phyloP scores from a whole-genome alignment of 2,113 vertebrate genomes.

The Dicrurus megarhynchus region DNA sequence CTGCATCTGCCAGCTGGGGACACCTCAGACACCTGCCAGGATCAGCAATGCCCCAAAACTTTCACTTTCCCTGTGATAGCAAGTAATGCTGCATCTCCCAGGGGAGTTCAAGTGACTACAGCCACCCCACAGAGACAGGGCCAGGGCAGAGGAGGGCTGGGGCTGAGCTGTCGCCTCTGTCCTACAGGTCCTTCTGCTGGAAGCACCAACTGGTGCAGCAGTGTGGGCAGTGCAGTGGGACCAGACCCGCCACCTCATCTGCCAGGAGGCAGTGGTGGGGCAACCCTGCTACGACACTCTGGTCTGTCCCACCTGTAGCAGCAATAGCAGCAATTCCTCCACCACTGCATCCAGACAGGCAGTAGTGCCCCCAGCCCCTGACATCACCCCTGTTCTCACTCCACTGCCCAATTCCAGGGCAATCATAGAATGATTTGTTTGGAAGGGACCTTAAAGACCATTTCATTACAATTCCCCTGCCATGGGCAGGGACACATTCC shows the following conservation, averaged over 20 bases:
- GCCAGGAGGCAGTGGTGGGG: not conserved
- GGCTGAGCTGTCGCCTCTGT: not conserved
- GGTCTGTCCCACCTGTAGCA: not conserved
- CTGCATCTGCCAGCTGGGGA: not conserved
- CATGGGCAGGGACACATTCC: not conserved
- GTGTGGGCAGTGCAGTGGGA: not conserved
- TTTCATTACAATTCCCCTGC: not conserved
- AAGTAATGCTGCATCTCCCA: not conserved
- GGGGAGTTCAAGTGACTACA: not conserved
- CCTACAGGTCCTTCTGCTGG: not conserved
- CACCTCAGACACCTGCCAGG: not conserved
- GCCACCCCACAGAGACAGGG: rapidly evolving
- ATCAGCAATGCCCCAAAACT: not conserved
- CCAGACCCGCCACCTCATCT: not conserved
- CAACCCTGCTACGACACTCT: not conserved
- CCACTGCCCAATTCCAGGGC: rapidly evolving
- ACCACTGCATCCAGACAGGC: not conserved
- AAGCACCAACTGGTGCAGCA: not conserved
- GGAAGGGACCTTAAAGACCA: not conserved
- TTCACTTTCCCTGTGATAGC: not conserved
- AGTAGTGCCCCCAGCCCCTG: no score
- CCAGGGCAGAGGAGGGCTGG: rapidly evolving
- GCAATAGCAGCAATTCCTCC: not conserved
- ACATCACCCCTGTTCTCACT: not conserved
- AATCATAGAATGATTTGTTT: not conserved